Evolutionary conservation across 1,140 invertebrate genomes (phyloP).

Genomic region (Pteromalus puparum): DNA sequence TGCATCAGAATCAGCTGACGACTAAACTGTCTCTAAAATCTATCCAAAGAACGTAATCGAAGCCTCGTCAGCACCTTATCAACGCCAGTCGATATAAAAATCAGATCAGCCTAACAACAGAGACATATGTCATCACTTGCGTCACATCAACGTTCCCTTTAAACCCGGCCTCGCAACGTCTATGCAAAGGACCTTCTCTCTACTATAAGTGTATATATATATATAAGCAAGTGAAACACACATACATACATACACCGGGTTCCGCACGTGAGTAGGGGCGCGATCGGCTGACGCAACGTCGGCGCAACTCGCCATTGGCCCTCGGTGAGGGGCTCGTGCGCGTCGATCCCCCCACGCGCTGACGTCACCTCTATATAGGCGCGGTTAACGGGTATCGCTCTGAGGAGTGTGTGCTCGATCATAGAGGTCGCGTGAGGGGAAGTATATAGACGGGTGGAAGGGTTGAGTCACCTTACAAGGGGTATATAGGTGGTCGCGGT

Average conservation of each 20-base stretch:
- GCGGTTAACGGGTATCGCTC: not conserved
- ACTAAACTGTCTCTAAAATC: no score
- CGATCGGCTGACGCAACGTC: conserved; percentile 26
- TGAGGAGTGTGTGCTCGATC: no score
- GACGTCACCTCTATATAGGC: not conserved
- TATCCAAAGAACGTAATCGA: no score
- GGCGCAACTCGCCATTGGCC: conserved; percentile 15
- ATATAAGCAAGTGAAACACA: not conserved
- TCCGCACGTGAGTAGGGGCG: not conserved
- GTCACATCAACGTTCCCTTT: not conserved
- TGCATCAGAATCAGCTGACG: no score
- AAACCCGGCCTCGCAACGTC: not conserved
- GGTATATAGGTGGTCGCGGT: no score
- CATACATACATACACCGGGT: not conserved
- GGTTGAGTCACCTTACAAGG: no score
- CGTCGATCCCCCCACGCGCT: not conserved
- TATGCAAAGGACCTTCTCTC: not conserved
- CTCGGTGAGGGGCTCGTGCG: conserved; percentile 1
- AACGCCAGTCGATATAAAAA: no score
- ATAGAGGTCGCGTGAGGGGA: no score
- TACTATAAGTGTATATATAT: no score
- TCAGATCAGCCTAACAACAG: no score
- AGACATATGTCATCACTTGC: not conserved
- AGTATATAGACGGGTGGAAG: no score
- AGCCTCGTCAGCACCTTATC: no score